Percentiles rank a stretch among this genome's conserved stretches.
These are phyloP conservation scores for Pandemis cinnamomeana DNA, from an alignment of 2,888 invertebrate genomes.

Conservation along the genomic window DNA sequence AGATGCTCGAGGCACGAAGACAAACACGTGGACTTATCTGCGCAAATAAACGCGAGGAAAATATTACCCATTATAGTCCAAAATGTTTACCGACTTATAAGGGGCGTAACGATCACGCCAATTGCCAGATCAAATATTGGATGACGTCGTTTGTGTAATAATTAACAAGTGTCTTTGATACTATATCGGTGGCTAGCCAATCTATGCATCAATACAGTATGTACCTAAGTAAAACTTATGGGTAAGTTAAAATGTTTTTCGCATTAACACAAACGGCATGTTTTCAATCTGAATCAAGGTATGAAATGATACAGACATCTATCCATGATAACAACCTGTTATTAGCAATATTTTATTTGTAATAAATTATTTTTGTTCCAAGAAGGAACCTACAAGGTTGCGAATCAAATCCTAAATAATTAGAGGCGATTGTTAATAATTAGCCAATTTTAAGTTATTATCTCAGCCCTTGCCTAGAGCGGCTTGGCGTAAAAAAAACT, in stretches of 20 bases:
- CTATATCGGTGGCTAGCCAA: not conserved
- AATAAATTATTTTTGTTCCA: conserved; percentile 42
- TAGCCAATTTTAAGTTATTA: conserved; percentile 41
- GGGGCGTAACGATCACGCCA: conserved; percentile 21
- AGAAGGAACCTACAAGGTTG: conserved; percentile 45
- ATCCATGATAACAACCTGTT: conserved; percentile 2
- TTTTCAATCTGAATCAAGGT: too few species aligned
- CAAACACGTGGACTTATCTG: conserved; percentile 56
- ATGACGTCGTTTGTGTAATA: conserved; percentile 19
- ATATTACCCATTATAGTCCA: conserved; percentile 47
- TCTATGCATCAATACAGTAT: not conserved
- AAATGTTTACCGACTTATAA: conserved; percentile 34
- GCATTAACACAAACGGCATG: not conserved
- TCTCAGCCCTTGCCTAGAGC: conserved; percentile 45
- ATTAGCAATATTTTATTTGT: conserved; percentile 17
- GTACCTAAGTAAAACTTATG: too few species aligned
- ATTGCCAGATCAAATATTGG: conserved; percentile 22
- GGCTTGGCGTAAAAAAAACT: conserved; percentile 47
- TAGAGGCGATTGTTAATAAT: conserved; percentile 45
- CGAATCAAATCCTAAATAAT: conserved; percentile 53
- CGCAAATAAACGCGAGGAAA: conserved; percentile 55
- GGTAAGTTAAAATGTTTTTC: not conserved
- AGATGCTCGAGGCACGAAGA: conserved; percentile 62
- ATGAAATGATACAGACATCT: not conserved
- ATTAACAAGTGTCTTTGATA: conserved; percentile 5